phyloP scores from a whole-genome alignment of 2,888 invertebrate species.

The Linnaemya vulpina region DNA sequence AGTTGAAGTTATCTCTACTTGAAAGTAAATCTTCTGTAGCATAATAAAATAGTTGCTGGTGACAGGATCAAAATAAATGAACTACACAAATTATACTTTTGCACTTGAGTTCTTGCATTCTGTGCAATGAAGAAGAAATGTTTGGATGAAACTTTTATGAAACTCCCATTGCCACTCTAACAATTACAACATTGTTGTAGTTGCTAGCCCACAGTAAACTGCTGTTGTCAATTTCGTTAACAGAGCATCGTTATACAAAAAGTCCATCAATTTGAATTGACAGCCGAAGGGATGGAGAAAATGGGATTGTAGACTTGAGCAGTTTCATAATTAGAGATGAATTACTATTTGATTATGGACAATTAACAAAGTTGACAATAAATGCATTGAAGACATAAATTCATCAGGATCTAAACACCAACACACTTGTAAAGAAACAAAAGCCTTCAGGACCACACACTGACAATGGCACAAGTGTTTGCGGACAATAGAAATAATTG shows the following conservation, averaged over 20 bases:
- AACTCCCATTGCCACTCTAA: background rate
- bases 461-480: background rate
- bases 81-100: background rate
- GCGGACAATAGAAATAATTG: background rate
- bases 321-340: conserved; percentile 61
- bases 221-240: background rate
- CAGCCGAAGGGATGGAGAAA: conserved; percentile 10
- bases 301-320: conserved; percentile 20
- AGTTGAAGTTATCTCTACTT: background rate
- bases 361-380: conserved; percentile 51
- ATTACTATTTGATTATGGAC: conserved; percentile 66
- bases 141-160: background rate
- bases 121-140: background rate
- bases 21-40: background rate
- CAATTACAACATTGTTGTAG: background rate
- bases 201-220: background rate
- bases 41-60: background rate
- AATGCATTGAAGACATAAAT: conserved; percentile 38
- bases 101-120: background rate
- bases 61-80: background rate
- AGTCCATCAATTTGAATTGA: conserved; percentile 44
- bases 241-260: conserved; percentile 4
- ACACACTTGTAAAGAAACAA: background rate
- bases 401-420: background rate
- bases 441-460: background rate